Conservation (phyloP, 2,797 vertebrate genomes). For the Epinephelus malabaricus region DNA sequence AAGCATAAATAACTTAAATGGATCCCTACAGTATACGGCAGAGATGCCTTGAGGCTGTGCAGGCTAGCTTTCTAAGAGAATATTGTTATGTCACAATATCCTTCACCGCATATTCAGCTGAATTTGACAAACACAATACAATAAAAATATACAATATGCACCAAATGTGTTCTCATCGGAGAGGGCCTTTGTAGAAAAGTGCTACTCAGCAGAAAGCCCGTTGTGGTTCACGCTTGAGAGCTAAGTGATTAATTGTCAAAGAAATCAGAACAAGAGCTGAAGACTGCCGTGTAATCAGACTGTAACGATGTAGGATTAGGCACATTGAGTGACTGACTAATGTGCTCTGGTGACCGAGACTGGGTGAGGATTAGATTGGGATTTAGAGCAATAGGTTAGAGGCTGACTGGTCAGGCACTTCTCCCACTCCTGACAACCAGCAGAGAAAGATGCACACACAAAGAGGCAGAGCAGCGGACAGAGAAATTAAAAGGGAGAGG, state of each 20-base stretch:
- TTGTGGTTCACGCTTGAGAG: slow-evolving; percentile 8
- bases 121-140: slow-evolving; percentile 7
- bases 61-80: slow-evolving; percentile 10
- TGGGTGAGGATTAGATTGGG: slow-evolving; percentile 75
- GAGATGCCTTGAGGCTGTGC: slow-evolving; percentile 33
- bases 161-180: not conserved
- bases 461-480: not conserved
- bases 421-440: slow-evolving; percentile 42
- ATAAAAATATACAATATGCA: slow-evolving; percentile 1
- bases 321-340: slow-evolving; percentile 64
- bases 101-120: not conserved
- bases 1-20: slow-evolving; percentile 36
- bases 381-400: slow-evolving; percentile 75
- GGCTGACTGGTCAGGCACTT: slow-evolving; percentile 36
- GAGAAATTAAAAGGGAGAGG: slow-evolving; percentile 3
- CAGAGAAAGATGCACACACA: slow-evolving; percentile 4
- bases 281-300: slow-evolving; percentile 52
- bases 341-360: slow-evolving; percentile 71
- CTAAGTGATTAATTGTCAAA: slow-evolving; percentile 54
- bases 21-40: slow-evolving; percentile 31
- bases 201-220: not conserved
- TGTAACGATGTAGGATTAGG: slow-evolving; percentile 71
- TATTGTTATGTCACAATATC: not conserved
- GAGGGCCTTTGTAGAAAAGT: slow-evolving; percentile 7
- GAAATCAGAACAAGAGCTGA: slow-evolving; percentile 52